Evolutionary conservation across 1,140 invertebrate genomes (phyloP).

Genomic region (Camponotus vicinus): DNA sequence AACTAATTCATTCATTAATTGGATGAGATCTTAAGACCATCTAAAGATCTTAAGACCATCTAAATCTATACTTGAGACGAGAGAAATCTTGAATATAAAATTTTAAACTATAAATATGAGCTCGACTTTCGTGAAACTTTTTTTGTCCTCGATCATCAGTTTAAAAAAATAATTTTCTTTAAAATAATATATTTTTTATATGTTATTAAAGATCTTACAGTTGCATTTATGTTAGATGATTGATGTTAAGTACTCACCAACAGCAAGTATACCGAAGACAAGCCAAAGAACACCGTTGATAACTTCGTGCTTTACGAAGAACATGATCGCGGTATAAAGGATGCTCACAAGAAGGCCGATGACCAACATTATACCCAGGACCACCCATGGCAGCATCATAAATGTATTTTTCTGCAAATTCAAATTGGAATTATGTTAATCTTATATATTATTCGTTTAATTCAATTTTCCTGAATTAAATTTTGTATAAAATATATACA

Average conservation of each 20-base stretch:
- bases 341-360: constrained; percentile 91
- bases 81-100: too few species aligned
- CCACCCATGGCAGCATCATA: constrained; percentile 93
- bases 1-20: too few species aligned
- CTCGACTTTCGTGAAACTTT: not conserved
- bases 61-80: too few species aligned
- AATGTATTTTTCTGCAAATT: constrained; percentile 90
- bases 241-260: constrained; percentile 86
- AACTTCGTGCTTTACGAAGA: constrained; percentile 88
- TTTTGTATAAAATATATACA: constrained; percentile 5
- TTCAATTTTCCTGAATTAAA: not conserved
- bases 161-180: not conserved
- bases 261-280: constrained; percentile 88
- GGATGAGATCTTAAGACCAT: too few species aligned
- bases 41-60: too few species aligned
- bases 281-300: constrained; percentile 88
- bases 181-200: constrained; percentile 13
- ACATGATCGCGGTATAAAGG: constrained; percentile 91
- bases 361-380: constrained; percentile 91
- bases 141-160: not conserved
- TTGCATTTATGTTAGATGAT: not conserved
- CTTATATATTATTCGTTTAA: not conserved
- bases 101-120: too few species aligned
- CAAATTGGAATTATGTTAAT: constrained; percentile 24
- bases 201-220: not conserved